phyloP scores from a whole-genome alignment of 2,113 vertebrate species.

The Lamprotornis superbus region DNA sequence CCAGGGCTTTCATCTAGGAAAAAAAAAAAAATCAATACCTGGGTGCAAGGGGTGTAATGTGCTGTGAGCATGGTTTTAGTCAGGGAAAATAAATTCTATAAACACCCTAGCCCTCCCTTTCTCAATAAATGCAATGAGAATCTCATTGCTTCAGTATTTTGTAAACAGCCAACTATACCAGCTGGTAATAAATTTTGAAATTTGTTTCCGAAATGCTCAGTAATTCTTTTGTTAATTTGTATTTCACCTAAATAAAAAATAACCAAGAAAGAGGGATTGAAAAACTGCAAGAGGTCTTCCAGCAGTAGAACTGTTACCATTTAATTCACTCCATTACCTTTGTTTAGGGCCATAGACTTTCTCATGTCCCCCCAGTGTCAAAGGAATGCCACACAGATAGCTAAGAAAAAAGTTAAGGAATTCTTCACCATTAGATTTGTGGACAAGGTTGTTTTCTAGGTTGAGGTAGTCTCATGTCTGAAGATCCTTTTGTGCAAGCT shows the following conservation, averaged over 20 bases:
- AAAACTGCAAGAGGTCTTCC: neutral
- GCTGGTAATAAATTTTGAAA: neutral
- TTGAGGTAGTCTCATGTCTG: neutral
- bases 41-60: neutral
- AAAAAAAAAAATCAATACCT: neutral
- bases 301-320: neutral
- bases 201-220: neutral
- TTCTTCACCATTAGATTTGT: neutral
- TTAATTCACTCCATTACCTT: neutral
- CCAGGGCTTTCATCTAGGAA: neutral
- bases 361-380: fast-evolving
- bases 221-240: neutral
- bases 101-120: neutral
- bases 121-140: neutral
- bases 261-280: neutral
- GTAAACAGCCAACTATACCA: neutral
- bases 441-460: neutral
- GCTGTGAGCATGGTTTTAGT: neutral
- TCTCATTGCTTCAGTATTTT: neutral
- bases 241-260: neutral
- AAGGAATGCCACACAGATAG: fast-evolving
- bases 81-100: neutral
- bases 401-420: neutral
- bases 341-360: neutral
- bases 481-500: neutral